phyloP scores from a whole-genome alignment of 2,113 vertebrate species.

The Zootoca vivipara region DNA sequence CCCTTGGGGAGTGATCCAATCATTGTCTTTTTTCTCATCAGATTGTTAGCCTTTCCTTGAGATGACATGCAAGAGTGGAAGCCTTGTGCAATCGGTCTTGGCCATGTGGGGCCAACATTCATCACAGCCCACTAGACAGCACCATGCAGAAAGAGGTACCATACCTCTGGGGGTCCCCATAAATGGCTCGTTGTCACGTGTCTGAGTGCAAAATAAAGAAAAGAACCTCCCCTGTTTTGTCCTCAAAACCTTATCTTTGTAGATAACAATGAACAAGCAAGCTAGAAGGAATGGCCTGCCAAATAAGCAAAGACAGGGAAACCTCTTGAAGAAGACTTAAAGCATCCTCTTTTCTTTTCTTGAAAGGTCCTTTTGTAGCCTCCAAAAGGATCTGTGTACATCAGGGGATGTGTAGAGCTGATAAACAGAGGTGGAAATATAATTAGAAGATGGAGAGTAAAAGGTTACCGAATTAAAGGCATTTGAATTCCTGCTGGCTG shows the following conservation, averaged over 20 bases:
- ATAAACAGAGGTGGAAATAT: conserved; percentile 59
- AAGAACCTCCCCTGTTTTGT: neutral
- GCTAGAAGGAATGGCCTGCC: neutral
- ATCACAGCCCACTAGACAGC: neutral
- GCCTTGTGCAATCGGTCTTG: neutral
- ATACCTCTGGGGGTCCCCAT: neutral
- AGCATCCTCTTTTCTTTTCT: neutral
- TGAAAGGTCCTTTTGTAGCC: neutral
- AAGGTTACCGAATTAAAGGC: conserved; percentile 38
- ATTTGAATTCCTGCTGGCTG: conserved; percentile 33
- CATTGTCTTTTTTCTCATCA: neutral
- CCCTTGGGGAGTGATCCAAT: neutral
- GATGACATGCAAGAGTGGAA: neutral
- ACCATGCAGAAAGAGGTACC: neutral
- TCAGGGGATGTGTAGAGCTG: conserved; percentile 35
- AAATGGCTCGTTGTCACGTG: neutral
- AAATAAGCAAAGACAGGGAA: conserved; percentile 52
- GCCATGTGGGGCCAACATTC: neutral
- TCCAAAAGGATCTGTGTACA: conserved; percentile 44
- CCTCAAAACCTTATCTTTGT: neutral
- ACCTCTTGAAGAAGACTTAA: neutral
- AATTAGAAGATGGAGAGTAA: conserved; percentile 52
- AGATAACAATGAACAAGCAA: neutral
- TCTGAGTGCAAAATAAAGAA: neutral
- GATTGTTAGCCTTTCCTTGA: neutral